phyloP scores from a whole-genome alignment of 2,888 invertebrate species.

The Proisotoma minuta region DNA sequence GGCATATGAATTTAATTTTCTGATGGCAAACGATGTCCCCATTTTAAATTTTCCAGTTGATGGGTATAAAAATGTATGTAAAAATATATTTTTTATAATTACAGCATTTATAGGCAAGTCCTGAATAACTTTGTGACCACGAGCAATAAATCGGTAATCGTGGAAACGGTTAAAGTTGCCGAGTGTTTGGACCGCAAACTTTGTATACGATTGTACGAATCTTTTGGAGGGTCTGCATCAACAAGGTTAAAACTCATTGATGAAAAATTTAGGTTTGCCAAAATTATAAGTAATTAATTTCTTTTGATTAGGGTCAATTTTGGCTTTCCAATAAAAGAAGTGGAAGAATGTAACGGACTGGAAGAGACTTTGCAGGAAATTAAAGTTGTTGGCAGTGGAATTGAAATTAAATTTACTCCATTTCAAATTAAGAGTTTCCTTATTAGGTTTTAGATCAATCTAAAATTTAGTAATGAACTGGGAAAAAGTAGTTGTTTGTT shows the following conservation, averaged over 20 bases:
- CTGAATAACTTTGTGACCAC: slow-evolving; percentile 1
- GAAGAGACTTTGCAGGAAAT: slow-evolving; percentile 18
- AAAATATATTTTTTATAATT: too few species aligned
- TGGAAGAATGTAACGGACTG: slow-evolving; percentile 37
- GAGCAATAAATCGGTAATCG: slow-evolving; percentile 13
- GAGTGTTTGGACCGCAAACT: background rate
- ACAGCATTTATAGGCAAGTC: too few species aligned
- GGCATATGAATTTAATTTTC: slow-evolving; percentile 52
- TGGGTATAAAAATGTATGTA: too few species aligned
- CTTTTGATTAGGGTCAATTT: slow-evolving; percentile 22
- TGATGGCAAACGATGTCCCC: background rate
- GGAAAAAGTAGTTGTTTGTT: too few species aligned
- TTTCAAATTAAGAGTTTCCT: slow-evolving; percentile 40
- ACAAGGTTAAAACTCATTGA: slow-evolving; percentile 1
- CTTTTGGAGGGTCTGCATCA: slow-evolving; percentile 13
- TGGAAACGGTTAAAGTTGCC: slow-evolving; percentile 16
- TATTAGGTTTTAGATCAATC: slow-evolving; percentile 19
- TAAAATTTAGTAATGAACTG: too few species aligned
- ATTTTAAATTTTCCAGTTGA: background rate
- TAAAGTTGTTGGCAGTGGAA: slow-evolving; percentile 14
- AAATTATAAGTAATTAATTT: background rate
- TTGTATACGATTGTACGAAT: slow-evolving; percentile 18
- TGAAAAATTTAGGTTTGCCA: background rate
- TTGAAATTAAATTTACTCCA: slow-evolving; percentile 28
- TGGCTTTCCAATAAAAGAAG: slow-evolving; percentile 21